Evolutionary conservation across 2,888 invertebrate genomes (phyloP), one percentile per base, ranked within the genome.

Genomic region (Barypeithes pellucidus): DNA sequence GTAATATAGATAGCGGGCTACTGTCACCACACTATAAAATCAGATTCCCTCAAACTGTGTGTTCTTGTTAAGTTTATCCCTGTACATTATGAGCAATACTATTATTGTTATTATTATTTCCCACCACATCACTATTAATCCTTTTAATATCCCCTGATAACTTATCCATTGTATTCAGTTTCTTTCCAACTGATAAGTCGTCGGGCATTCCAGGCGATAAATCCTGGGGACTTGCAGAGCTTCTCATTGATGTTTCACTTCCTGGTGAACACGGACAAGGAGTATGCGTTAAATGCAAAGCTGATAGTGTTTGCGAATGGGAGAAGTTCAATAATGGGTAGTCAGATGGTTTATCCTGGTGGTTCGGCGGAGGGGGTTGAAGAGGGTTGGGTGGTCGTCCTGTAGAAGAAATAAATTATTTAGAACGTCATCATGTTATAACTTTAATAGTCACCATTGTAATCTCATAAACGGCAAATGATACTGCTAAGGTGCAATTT

Each of bases 141-240:
- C 54, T n/a, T 54, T 54, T 54, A 9, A 33, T 54, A 9, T 54
- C 29, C n/a, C n/a, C 11, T 3, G 24, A 4, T 7, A 52, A 5
- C 12, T 52, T 52, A 11, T 54, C 24, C 22, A 14, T 45, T 22
- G 43, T 43, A 16, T 70, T 62, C 16, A 24, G 33, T 66, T 60
- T 77, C 65, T 83, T 82, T 0, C 81, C 69, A 50, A 85, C 75
- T 0, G 85, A 84, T 7, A 85, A 78, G 75, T 86, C 86, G 67
- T 85, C 83, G 0, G 86, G 86, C 12, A 84, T 82, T 12, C 84
- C 84, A 8, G 86, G 85, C 8, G 85, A 85, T 9, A 84, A 75
- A 47, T 84, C 81, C 33, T 82, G 77, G 0, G 84, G 83, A 50
- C 84, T 83, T 76, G 78, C 81, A 39, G 80, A 83, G 76, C 80